Evolutionary conservation across 2,113 vertebrate genomes (phyloP).

Genomic region (Tragelaphus scriptus): DNA sequence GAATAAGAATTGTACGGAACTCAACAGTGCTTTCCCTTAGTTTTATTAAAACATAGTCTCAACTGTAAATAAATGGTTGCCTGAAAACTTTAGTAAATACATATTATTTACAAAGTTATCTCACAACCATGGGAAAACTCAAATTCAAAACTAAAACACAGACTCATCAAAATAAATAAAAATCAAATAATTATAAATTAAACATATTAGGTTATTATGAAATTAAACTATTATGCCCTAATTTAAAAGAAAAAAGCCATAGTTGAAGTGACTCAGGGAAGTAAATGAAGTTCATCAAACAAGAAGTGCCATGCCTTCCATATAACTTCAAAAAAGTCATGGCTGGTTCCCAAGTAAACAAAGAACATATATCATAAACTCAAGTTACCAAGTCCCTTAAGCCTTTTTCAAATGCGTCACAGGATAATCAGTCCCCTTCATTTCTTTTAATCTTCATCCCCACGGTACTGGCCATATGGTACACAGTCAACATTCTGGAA

Average conservation of each 20-base stretch:
- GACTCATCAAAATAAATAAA: not conserved
- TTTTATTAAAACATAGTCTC: not conserved
- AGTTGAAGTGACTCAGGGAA: not conserved
- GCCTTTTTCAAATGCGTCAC: conserved; percentile 47
- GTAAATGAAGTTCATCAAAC: not conserved
- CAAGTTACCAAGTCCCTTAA: conserved; percentile 37
- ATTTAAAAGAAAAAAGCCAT: not conserved
- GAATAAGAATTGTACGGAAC: not conserved
- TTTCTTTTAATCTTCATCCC: not conserved
- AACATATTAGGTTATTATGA: not conserved
- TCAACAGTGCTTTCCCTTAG: not conserved
- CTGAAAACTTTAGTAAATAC: not conserved
- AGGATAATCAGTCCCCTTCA: not conserved
- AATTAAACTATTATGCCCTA: not conserved
- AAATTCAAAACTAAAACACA: not conserved
- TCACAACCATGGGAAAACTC: not conserved
- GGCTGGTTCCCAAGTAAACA: conserved; percentile 6
- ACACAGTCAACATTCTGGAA: not conserved
- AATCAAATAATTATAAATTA: not conserved
- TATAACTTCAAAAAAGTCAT: not conserved
- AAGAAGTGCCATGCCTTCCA: not conserved
- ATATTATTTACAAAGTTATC: not conserved
- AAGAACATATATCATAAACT: not conserved
- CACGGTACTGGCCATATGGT: not conserved
- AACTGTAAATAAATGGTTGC: not conserved